Evolutionary conservation across 2,797 vertebrate genomes (phyloP), one percentile per base, ranked within the genome.

Genomic region (Carapus acus): DNA sequence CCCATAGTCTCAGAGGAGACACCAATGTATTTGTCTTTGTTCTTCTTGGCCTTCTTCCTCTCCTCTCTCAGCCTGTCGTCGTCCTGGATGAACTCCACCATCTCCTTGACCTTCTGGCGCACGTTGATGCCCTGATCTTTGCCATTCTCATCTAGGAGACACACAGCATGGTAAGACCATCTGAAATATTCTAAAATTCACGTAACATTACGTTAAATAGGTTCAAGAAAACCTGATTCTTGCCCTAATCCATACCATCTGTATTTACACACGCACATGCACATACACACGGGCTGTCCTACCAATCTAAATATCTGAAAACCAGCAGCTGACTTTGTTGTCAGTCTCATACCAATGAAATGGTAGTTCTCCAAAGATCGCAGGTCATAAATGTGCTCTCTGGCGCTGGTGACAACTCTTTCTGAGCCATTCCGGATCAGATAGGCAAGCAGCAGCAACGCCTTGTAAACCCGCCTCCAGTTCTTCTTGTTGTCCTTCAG

Each of bases 381-480:
- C 83, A 99, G 91, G 89, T 99, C 96, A 68, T 98, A 99, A 90
- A 98, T 96, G 89, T 99, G 96, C 87, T 98, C 96, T 89, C 96
- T 91, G 89, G 94, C 89, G 72, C 96, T 99, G 83, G 96, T 99
- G 83, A 99, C 96, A 57, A 98, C 96, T 83, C 96, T 90, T 85
- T 99, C 96, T 69, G 96, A 98, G 76, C 96, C 96, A 52, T 99
- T 99, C 84, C 96, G 91, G 89, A 99, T 98, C 88, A 99, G 90
- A 88, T 99, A 97, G 72, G 96, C 94, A 77, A 98, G 89, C 76
- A 99, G 89, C 74, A 99, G 90, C 86, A 99, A 83, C 41, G 94
- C 94, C 93, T 98, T 99, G 81, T 98, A 99, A 69, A 98, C 96
- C 84, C 93, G 90, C 73, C 96, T 92, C 96, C 96, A 99, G 74